phyloP scores from a whole-genome alignment of 2,888 invertebrate species.

The Tipula helvola region DNA sequence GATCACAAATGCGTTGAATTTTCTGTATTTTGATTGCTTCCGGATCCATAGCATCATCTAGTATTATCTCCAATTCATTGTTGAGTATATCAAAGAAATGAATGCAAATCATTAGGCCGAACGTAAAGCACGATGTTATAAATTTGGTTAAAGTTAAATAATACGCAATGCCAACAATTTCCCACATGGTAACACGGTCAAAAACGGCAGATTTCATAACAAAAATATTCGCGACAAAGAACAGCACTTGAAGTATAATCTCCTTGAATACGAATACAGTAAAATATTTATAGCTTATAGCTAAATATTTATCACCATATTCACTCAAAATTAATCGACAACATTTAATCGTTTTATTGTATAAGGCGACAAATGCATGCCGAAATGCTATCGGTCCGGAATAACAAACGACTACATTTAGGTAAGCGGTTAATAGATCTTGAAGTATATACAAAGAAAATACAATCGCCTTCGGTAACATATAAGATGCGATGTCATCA shows the following conservation, averaged over 20 bases:
- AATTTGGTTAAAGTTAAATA: neutral
- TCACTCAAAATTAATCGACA: neutral
- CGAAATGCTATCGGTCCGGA: neutral
- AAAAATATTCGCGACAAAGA: neutral
- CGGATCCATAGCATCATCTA: neutral
- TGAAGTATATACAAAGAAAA: neutral
- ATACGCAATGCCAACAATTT: neutral
- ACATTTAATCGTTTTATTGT: neutral
- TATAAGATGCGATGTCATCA: neutral
- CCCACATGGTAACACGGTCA: neutral
- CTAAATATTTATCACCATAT: neutral
- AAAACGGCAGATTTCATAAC: neutral
- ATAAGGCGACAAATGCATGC: neutral
- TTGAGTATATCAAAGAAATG: neutral
- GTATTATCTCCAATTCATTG: neutral
- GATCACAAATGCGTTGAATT: neutral
- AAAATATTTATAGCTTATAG: neutral
- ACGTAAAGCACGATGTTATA: neutral
- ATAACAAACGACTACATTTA: neutral
- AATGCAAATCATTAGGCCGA: neutral
- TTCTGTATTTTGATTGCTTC: neutral
- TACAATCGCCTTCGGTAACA: neutral
- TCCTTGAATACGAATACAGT: neutral
- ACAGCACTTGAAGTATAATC: neutral
- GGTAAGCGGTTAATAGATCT: neutral